Evolutionary conservation across 2,797 vertebrate genomes (phyloP).

Genomic region (Squalus acanthias): DNA sequence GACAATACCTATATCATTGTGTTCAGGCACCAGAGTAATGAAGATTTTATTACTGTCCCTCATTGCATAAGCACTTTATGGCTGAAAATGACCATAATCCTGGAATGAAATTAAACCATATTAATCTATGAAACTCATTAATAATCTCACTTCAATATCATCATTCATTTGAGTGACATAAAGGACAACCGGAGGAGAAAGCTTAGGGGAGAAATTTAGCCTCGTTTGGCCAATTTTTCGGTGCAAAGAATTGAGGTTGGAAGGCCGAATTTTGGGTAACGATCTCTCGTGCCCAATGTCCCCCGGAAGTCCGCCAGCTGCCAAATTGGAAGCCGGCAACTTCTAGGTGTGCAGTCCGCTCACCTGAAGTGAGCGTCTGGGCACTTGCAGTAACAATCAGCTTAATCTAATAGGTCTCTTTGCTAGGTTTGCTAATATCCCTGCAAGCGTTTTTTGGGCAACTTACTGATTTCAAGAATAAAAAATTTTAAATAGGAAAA

Average conservation of each 20-base stretch:
- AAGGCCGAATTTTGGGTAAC: neutral
- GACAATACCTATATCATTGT: slow-evolving; percentile 30
- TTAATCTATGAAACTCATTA: slow-evolving; percentile 29
- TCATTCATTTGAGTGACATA: neutral
- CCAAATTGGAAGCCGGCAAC: neutral
- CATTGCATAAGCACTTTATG: neutral
- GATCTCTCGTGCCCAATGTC: neutral
- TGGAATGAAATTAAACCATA: neutral
- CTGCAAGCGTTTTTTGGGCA: neutral
- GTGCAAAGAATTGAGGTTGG: neutral
- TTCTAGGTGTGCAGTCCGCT: neutral
- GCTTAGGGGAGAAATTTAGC: neutral
- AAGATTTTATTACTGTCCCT: slow-evolving; percentile 23
- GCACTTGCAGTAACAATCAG: neutral
- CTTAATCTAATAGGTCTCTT: neutral
- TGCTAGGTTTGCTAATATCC: neutral
- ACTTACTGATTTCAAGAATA: neutral
- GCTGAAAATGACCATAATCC: neutral
- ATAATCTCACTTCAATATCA: slow-evolving; percentile 4
- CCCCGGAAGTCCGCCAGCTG: neutral
- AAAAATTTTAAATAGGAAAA: neutral
- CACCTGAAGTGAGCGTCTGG: neutral
- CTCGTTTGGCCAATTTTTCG: neutral
- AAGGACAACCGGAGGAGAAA: neutral
- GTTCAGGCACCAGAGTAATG: neutral